Evolutionary conservation across 2,113 vertebrate genomes (phyloP).

Genomic region (Salvelinus fontinalis): DNA sequence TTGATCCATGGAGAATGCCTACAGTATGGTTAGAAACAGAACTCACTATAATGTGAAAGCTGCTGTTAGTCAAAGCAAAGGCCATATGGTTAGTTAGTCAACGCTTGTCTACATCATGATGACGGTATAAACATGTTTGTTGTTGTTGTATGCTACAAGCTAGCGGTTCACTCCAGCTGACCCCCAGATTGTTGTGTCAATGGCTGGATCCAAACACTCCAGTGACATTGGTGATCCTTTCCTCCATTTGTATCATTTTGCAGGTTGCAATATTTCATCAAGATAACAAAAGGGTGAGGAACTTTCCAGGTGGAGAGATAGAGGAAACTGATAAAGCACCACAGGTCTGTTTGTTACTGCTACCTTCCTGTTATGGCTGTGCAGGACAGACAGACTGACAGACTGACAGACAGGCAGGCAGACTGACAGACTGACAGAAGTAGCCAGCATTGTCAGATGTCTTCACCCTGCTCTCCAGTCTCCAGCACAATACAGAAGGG

Average conservation of each 20-base stretch:
- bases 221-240: not conserved
- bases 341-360: not conserved
- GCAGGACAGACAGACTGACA: slow-evolving; percentile 18
- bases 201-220: not conserved
- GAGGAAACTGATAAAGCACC: not conserved
- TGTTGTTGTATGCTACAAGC: not conserved
- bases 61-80: slow-evolving; percentile 9
- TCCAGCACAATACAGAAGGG: slow-evolving; percentile 17
- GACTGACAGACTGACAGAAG: slow-evolving; percentile 18
- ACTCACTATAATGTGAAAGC: not conserved
- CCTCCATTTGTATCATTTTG: not conserved
- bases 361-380: slow-evolving; percentile 9
- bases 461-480: slow-evolving; percentile 10
- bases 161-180: not conserved
- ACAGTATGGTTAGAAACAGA: not conserved
- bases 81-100: slow-evolving; percentile 23
- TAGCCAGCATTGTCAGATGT: slow-evolving; percentile 19
- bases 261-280: not conserved
- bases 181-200: not conserved
- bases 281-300: slow-evolving; percentile 10
- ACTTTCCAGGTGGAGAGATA: slow-evolving; percentile 12
- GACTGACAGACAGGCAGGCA: slow-evolving; percentile 14
- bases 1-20: slow-evolving; percentile 18
- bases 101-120: not conserved
- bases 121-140: not conserved